Percentiles rank a stretch among this genome's conserved stretches.
phyloP scores from a whole-genome alignment of 2,113 vertebrate genomes.

The Galeopterus variegatus region DNA sequence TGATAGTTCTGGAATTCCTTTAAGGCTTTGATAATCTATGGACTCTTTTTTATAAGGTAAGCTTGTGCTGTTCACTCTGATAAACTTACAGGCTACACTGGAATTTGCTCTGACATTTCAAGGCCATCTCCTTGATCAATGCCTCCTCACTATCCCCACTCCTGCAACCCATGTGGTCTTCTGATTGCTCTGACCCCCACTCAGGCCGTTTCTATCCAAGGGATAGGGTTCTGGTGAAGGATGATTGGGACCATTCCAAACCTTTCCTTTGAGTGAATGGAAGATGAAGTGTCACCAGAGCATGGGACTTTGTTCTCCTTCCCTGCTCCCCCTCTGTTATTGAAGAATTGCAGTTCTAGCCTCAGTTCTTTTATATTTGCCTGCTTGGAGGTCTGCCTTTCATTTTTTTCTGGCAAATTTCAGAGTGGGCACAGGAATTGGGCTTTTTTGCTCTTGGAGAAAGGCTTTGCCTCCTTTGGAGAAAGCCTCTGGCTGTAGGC shows the following conservation, averaged over 20 bases:
- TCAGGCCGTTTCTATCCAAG: background rate
- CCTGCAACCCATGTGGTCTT: background rate
- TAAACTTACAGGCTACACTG: background rate
- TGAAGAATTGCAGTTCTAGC: background rate
- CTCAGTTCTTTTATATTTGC: background rate
- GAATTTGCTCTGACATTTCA: constrained; percentile 49
- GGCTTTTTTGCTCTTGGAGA: background rate
- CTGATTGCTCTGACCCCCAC: background rate
- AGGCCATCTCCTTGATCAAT: background rate
- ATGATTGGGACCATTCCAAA: background rate
- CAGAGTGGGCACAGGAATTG: background rate
- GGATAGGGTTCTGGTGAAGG: background rate
- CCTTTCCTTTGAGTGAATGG: background rate
- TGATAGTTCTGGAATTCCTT: background rate
- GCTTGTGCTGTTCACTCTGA: background rate
- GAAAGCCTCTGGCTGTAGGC: background rate
- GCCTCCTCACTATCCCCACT: background rate
- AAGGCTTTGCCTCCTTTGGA: background rate
- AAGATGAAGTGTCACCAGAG: background rate
- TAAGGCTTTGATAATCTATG: background rate
- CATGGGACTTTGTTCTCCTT: background rate
- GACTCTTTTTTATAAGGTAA: background rate
- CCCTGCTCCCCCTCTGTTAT: background rate
- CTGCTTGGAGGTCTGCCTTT: background rate
- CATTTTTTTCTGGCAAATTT: background rate